A percentile compares a stretch with the other conserved stretches of the same genome.
These are phyloP conservation scores for Acanthurus tractus DNA, from an alignment of 2,797 vertebrate species.

Conservation along the genomic window DNA sequence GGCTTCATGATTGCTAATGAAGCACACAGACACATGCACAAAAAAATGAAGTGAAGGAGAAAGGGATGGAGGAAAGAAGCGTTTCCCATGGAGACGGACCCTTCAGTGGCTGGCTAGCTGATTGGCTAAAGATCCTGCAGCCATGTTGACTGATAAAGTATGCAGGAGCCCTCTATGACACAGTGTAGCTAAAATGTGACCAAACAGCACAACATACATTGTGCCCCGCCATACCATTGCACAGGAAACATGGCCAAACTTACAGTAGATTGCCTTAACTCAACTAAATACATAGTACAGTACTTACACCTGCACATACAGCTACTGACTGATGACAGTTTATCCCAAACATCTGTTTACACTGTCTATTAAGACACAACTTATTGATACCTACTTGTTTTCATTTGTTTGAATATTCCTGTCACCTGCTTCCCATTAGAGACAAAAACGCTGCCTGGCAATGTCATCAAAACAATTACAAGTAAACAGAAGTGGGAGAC, in stretches of 20 bases:
- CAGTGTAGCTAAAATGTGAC: conserved; percentile 38
- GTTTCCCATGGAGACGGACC: conserved; percentile 71
- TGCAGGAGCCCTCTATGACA: conserved; percentile 63
- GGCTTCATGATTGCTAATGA: conserved; percentile 78
- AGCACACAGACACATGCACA: conserved; percentile 52
- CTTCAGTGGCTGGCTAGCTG: conserved; percentile 56
- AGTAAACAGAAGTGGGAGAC: conserved; percentile 39
- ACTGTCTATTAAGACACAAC: conserved; percentile 11
- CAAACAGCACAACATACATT: conserved; percentile 24
- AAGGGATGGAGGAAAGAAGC: conserved; percentile 50
- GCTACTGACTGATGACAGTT: conserved; percentile 33
- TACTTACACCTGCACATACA: conserved; percentile 35
- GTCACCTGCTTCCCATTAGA: conserved; percentile 18
- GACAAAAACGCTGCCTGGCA: conserved; percentile 9
- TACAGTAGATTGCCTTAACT: conserved; percentile 20
- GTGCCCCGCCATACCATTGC: conserved; percentile 8
- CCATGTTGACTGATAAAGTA: conserved; percentile 62
- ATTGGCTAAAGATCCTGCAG: conserved; percentile 72
- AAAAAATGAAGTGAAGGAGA: conserved; percentile 51
- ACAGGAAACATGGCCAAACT: conserved; percentile 14
- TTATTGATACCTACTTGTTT: neutral
- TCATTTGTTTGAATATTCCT: neutral
- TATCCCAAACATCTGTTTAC: conserved; percentile 16
- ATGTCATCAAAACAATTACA: conserved; percentile 38
- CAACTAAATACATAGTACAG: conserved; percentile 12